These are phyloP conservation scores for Gymnothorax javanicus DNA, from an alignment of 2,797 vertebrate genomes.

Conservation along the genomic window DNA sequence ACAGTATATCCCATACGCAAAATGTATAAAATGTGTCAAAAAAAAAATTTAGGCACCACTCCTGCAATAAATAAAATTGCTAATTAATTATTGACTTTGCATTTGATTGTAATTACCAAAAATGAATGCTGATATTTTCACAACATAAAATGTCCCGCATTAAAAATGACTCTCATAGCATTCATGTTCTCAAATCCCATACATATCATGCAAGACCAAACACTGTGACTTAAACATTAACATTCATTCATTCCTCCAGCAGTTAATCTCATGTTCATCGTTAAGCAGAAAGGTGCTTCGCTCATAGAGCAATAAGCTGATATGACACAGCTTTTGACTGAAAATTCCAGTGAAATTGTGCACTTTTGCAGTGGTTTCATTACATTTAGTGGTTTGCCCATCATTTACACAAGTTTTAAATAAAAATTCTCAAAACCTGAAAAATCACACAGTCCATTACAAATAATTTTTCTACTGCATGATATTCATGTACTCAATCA, in stretches of 20 bases:
- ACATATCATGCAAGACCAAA: not conserved
- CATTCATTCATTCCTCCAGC: not conserved
- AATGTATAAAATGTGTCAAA: not conserved
- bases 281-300: not conserved
- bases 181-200: not conserved
- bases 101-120: not conserved
- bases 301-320: not conserved
- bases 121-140: not conserved
- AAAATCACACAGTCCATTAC: not conserved
- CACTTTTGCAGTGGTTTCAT: not conserved
- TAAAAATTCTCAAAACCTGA: not conserved
- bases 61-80: not conserved
- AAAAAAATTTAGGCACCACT: not conserved
- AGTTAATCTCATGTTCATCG: not conserved
- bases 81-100: not conserved
- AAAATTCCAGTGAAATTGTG: not conserved
- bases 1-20: not conserved
- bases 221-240: not conserved
- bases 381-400: not conserved
- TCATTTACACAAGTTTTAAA: not conserved
- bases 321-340: not conserved
- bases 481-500: not conserved
- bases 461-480: not conserved
- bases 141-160: not conserved
- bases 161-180: not conserved